Evolutionary conservation across 2,888 invertebrate genomes (phyloP), one percentile per base, ranked within the genome.

Genomic region (Drosophila percnosoma): DNA sequence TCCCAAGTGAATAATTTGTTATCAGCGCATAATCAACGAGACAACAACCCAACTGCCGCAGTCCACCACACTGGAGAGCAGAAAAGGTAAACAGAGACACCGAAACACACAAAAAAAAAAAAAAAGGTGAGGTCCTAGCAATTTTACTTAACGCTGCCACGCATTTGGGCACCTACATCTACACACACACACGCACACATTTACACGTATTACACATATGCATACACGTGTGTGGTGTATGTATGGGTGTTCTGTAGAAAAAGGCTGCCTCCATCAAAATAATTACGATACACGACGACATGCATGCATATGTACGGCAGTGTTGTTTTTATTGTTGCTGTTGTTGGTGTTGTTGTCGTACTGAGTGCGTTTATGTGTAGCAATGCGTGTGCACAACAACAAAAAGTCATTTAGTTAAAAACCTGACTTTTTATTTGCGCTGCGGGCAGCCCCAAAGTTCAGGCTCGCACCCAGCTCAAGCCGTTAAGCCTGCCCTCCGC

Each of bases 1-100:
- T 85, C 91, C 86, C 91, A 77, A 76, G 88, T 88, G 90, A 88
- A 91, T 90, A 91, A 91, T 91, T 90, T 91, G 88, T 87, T 90
- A 90, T 88, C 83, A 88, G 87, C 87, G 83, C 89, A 91, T 91
- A 91, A 91, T 90, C 87, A 90, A 83, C 87, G 87, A 90, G 85
- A 83, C 88, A 84, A 79, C 71, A 68, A 62, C 73, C 68, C 67
- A 65, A 58, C 60, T 63, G 64, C 61, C 59, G 59, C 63, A 63
- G 58, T 58, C 54, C 70, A 69, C 57, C 58, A 61, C 33, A 55
- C 51, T 49, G 57, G 58, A 63, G 73, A 73, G 67, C 69, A 66
- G 15, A 65, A 73, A 73, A 75, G 65, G 80, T 65, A 79, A 82
- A 71, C 83, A 73, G 67, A 73, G 71, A 64, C 68, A 77, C 66